Evolutionary conservation across 1,140 invertebrate genomes (phyloP), one percentile per base, ranked within the genome.

Genomic region (Bombus impatiens): DNA sequence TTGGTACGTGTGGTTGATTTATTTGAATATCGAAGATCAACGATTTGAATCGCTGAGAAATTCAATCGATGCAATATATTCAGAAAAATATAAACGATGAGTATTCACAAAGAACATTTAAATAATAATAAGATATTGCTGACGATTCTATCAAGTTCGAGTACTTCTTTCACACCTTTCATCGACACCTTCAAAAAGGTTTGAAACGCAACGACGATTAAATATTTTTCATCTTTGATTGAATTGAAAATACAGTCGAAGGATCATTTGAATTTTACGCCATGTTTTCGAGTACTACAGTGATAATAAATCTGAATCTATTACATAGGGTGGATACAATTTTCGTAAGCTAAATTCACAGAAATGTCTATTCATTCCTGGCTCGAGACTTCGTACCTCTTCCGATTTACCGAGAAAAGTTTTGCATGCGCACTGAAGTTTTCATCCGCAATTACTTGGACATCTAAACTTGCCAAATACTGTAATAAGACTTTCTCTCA

Each of bases 391-490:
- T 86, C 84, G 68, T 89, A 57, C 87, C 72, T 84, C 62, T 83
- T 87, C 86, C 86, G 77, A 77, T 90, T 87, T 90, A 86, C 76
- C 84, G 71, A 88, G 82, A 75, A 90, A 90, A 91, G 59, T 92
- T 92, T 92, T 57, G 78, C 87, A 91, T 86, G 82, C 87, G 71
- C 84, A 59, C 82, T 47, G 40, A 92, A 92, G 83, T 91, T 91
- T 89, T 83, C 74, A 57, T 53, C 37, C 72, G 87, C 84, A 92
- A 92, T 91, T 91, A 90, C 85, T 84, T 85, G 88, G 70, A 75
- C 70, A 89, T 89, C 88, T 84, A 76, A 86, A 90, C 80, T 74
- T 71, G 71, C 80, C 40, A 80, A 77, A 88, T 86, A 12, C 12
- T 74, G 86, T 77, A 83, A 83, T 82, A 87, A 87, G 75, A 47